These are phyloP conservation scores for Tychaedon coryphoeus DNA, from an alignment of 2,113 vertebrate genomes.

Conservation along the genomic window DNA sequence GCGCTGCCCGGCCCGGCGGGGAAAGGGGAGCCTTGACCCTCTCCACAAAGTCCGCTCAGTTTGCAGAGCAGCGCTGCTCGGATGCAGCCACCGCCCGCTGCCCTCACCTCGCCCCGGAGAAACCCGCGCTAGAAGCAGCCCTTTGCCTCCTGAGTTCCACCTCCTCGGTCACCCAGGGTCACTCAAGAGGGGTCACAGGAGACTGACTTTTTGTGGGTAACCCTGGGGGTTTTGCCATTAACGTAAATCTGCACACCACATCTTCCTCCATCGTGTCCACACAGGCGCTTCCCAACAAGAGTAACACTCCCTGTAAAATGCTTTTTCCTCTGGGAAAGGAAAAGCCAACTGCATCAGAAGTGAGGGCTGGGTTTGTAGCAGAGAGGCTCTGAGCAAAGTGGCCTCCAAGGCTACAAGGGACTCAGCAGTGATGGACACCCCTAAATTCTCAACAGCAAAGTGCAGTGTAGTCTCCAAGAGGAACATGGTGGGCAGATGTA, in stretches of 20 bases:
- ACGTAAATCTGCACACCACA: too few species aligned
- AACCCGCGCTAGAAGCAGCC: accelerated
- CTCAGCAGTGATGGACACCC: neutral
- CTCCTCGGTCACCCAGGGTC: neutral
- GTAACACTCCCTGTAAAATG: neutral
- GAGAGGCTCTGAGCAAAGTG: neutral
- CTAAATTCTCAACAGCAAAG: accelerated
- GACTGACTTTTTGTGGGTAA: too few species aligned
- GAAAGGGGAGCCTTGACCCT: neutral
- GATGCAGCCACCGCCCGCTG: accelerated
- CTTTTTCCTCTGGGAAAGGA: neutral
- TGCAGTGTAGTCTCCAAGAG: neutral
- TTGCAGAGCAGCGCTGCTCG: neutral
- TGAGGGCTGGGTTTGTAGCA: accelerated
- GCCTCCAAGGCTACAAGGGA: accelerated
- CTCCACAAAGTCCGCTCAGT: accelerated
- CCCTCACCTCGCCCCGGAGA: accelerated
- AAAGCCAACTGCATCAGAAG: neutral
- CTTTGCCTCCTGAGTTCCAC: neutral
- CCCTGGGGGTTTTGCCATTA: too few species aligned
- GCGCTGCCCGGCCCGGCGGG: neutral
- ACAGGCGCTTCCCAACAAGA: accelerated
- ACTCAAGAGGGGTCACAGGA: neutral
- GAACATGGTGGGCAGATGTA: accelerated
- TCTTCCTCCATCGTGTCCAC: too few species aligned